phyloP scores from a whole-genome alignment of 2,888 invertebrate genomes.

The Daptonema setosum region DNA sequence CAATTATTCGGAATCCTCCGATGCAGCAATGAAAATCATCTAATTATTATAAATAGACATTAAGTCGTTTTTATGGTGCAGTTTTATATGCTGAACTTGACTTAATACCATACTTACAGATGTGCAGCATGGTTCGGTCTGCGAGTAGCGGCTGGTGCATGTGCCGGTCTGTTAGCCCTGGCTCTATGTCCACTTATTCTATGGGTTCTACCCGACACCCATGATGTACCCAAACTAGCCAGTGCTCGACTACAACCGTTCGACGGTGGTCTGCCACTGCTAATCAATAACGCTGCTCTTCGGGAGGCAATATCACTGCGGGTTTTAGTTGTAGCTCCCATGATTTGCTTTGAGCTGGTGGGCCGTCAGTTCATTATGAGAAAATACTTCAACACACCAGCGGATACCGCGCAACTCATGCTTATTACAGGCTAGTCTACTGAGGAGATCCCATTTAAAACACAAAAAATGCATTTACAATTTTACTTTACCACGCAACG shows the following conservation, averaged over 20 bases:
- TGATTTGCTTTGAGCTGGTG: slow-evolving; percentile 26
- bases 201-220: slow-evolving; percentile 23
- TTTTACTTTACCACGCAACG: too few relatives aligned
- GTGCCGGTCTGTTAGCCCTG: slow-evolving; percentile 13
- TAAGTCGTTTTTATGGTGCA: too few relatives aligned
- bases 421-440: background rate
- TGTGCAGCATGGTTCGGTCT: background rate
- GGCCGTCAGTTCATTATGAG: slow-evolving; percentile 25
- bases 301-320: slow-evolving; percentile 17
- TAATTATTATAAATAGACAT: too few relatives aligned
- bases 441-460: too few relatives aligned
- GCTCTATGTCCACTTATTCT: slow-evolving; percentile 19
- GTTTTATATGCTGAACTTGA: too few relatives aligned
- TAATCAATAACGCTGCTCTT: slow-evolving; percentile 6
- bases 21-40: too few relatives aligned
- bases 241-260: slow-evolving; percentile 15
- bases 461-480: too few relatives aligned
- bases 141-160: slow-evolving; percentile 13
- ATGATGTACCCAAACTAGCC: slow-evolving; percentile 23
- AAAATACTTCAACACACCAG: slow-evolving; percentile 21
- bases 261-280: background rate
- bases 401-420: slow-evolving; percentile 12
- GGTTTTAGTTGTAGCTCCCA: slow-evolving; percentile 21
- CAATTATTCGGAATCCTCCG: too few relatives aligned
- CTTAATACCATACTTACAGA: too few relatives aligned